phyloP scores from a whole-genome alignment of 2,888 invertebrate genomes.

The Pasiphila rectangulata region DNA sequence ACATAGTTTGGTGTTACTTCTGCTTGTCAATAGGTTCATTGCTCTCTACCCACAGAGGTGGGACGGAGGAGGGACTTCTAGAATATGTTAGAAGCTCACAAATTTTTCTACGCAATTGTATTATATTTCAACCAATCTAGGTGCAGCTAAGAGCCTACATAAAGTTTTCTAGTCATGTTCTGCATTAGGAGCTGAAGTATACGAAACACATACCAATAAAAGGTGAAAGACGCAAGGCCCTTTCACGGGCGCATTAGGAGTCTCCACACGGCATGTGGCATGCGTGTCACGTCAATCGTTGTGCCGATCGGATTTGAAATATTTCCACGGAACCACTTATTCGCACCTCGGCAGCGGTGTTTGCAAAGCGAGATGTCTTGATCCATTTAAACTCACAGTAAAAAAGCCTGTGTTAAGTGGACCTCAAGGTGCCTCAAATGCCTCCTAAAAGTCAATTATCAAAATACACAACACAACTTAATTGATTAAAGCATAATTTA shows the following conservation, averaged over 20 bases:
- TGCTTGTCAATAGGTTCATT: too few species aligned
- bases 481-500: too few species aligned
- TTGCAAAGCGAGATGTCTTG: constrained; percentile 46
- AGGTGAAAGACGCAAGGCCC: constrained; percentile 60
- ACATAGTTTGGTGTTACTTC: too few species aligned
- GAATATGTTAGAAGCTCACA: too few species aligned
- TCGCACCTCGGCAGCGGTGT: constrained; percentile 64
- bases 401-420: too few species aligned
- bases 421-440: too few species aligned
- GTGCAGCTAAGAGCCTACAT: constrained; percentile 8
- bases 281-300: constrained; percentile 75
- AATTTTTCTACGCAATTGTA: not conserved
- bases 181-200: constrained; percentile 11
- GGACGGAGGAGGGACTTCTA: too few species aligned
- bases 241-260: constrained; percentile 71
- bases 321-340: constrained; percentile 80
- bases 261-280: constrained; percentile 56
- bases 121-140: not conserved
- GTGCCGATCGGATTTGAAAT: constrained; percentile 77
- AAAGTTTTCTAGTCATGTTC: constrained; percentile 19
- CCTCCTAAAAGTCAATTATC: too few species aligned
- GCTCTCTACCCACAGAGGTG: too few species aligned
- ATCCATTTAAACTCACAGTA: constrained; percentile 34
- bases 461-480: too few species aligned
- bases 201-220: constrained; percentile 49